Base-by-base conservation (phyloP, 2,888 invertebrate species). In the Melikaiella ostensackeni region DNA sequence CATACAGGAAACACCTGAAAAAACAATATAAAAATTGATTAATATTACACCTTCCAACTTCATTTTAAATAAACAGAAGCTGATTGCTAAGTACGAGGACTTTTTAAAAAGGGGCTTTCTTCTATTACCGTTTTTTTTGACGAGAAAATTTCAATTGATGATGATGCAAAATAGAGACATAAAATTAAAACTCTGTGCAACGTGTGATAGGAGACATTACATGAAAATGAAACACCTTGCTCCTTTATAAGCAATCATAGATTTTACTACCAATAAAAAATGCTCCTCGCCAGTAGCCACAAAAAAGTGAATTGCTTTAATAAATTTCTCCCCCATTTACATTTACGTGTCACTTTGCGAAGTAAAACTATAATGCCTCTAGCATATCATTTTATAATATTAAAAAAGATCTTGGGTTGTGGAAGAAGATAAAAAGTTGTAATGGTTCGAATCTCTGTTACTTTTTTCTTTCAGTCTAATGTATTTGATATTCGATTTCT, bases 1-100 rank as follows among this genome's bases (percentile, higher is more conserved):
- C 92, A 92, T 96, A 96, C 80, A 97, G 94, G 92, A 97, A 97
- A 87, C 97, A 97, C 84, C 95, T 94, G 92, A 7, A 90, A 90
- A 33, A 62, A 75, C 55, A 50, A 61, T 27, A 55, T n/a, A 27
- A 21, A 55, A 50, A 70, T 27, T n/a, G 55, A 24, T 66, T 33
- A 75, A 77, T 75, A 75, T 59, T 66, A 59, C 59, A 57, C 30
- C 74, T 75, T 50, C n/a, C 73, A 33, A 30, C n/a, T 38, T 16
- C 21, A 55, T 42, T 19, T 27, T 35, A 38, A 5, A n/a, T 8
- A n/a, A 35, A 35, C 8, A 16, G 4, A 61, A 57, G 33, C 33
- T 35, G 33, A 2, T 35, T 4, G 61, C 24, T 6, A 38, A 38
- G 30, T 33, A 38, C 62, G 11, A 62, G 7, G 19, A 9, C 19